A percentile compares a stretch with the other conserved stretches of the same genome.
Evolutionary conservation across 2,888 invertebrate genomes (phyloP).

Genomic region (Apoda limacodes): DNA sequence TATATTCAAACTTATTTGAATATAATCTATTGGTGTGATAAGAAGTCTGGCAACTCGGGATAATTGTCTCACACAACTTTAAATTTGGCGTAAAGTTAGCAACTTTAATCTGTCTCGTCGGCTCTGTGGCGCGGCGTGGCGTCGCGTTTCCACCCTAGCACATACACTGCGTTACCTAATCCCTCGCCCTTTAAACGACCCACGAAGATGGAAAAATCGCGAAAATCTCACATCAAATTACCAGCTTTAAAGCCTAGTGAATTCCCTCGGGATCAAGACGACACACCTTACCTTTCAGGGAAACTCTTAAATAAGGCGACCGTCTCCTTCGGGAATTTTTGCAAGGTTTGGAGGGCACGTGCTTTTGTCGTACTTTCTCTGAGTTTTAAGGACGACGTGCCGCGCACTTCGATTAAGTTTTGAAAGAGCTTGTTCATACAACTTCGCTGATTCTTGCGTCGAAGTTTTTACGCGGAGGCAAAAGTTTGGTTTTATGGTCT

Average conservation of each 20-base stretch:
- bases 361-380: slow-evolving; percentile 63
- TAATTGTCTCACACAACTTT: no score
- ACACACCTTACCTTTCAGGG: slow-evolving; percentile 65
- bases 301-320: slow-evolving; percentile 56
- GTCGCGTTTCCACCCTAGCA: slow-evolving; percentile 30
- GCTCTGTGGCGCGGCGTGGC: slow-evolving; percentile 28
- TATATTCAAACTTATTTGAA: no score
- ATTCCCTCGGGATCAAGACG: slow-evolving; percentile 52
- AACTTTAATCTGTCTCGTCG: slow-evolving; percentile 64
- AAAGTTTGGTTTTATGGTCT: slow-evolving; percentile 28
- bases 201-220: slow-evolving; percentile 65
- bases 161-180: slow-evolving; percentile 63
- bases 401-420: slow-evolving; percentile 57
- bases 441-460: slow-evolving; percentile 49
- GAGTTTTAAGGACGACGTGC: slow-evolving; percentile 63
- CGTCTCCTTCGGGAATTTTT: slow-evolving; percentile 63
- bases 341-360: slow-evolving; percentile 56
- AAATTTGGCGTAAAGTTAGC: slow-evolving; percentile 62
- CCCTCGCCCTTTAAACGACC: slow-evolving; percentile 56
- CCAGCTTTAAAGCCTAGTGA: slow-evolving; percentile 63
- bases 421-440: slow-evolving; percentile 39
- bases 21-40: no score
- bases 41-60: no score
- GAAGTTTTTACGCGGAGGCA: slow-evolving; percentile 34
- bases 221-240: slow-evolving; percentile 67